Conservation (phyloP, 2,113 vertebrate genomes). For the Chaetorhynchus papuensis region DNA sequence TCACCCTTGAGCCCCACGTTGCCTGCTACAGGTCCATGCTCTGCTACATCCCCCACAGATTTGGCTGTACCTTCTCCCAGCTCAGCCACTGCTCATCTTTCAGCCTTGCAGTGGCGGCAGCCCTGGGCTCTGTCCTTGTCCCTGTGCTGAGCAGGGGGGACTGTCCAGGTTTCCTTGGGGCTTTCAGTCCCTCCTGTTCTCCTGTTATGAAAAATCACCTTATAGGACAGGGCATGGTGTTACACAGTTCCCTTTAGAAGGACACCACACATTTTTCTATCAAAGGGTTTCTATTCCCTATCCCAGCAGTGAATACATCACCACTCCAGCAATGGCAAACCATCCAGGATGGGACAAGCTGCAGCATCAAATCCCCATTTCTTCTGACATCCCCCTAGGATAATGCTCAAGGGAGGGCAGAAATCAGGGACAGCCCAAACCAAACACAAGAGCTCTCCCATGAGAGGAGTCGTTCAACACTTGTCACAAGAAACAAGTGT, state of each 20-base stretch:
- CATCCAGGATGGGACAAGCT: not conserved
- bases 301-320: not conserved
- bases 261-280: not conserved
- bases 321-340: not conserved
- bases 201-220: accelerated
- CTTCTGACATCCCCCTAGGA: not conserved
- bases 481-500: not conserved
- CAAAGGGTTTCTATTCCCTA: not conserved
- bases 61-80: not conserved
- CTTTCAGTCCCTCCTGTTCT: not conserved
- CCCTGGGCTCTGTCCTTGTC: not conserved
- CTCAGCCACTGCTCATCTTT: not conserved
- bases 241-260: not conserved
- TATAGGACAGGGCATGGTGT: accelerated
- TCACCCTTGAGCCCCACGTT: not conserved
- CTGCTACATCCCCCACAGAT: not conserved
- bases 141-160: not conserved
- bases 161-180: not conserved
- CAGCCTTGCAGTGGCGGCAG: not conserved
- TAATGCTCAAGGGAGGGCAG: not conserved
- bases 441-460: not conserved
- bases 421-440: not conserved
- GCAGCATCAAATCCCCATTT: not conserved
- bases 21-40: not conserved
- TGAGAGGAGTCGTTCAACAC: not conserved